Evolutionary conservation across 64 coral and sea anemone species (phyloP), one percentile per base, ranked within the genome.

Genomic region (Stichodactyla mertensii): DNA sequence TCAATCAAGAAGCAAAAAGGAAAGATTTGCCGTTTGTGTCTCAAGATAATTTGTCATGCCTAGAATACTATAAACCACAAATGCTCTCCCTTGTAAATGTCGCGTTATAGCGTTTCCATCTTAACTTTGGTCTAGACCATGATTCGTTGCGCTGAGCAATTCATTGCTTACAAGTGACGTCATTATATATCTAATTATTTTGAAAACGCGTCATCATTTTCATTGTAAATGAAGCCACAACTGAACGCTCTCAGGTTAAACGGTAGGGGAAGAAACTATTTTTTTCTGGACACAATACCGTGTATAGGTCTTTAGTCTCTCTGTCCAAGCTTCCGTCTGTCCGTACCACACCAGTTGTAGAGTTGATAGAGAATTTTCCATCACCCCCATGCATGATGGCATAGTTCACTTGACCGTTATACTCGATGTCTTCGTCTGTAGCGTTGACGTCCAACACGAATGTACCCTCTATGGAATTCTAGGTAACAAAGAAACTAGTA

Each of bases 371-470:
- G 77, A 97, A 97, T n/a, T 80, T 97, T 9, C 61, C 71, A 85
- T 81, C 69, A 9, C 84, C 79, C 6, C 94, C 94, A 52, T 97
- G 94, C 94, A 97, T 97, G 18, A 97, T 97, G 24, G 91, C 82
- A 54, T 90, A 97, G 10, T 64, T 74, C 52, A 97, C 59, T 45
- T 85, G 55, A 9, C 91, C 88, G 28, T 97, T 97, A 16, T 55
- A 52, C 10, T 87, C 53, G 16, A 89, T 80, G 55, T 97, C 94
- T 53, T 89, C 83, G 79, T 97, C 94, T 54, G 91, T 88, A 59
- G 94, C 94, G 60, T 90, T 90, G 13, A 97, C 94, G 16, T 93
- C 84, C 59, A 86, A 71, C 16, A 97, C 94, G 78, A 93, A 97
- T 24, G 84, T 86, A 7, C 91, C 88, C 15, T 3, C 57, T 16